phyloP scores from a whole-genome alignment of 2,888 invertebrate genomes.

The Muscina levida region DNA sequence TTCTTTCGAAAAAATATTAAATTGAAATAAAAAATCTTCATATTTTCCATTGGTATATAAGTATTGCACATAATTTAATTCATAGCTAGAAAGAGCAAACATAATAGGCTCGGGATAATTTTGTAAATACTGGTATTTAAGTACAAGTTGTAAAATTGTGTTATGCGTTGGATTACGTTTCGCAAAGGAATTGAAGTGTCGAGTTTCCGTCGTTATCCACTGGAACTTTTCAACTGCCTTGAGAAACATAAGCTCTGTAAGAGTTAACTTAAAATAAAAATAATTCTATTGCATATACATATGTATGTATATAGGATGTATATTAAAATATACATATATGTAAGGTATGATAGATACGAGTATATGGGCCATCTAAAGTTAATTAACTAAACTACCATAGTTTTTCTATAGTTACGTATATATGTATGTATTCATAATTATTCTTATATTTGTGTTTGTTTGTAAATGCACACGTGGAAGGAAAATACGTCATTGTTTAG shows the following conservation, averaged over 20 bases:
- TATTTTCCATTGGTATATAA: conserved; percentile 43
- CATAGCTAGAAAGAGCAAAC: conserved; percentile 37
- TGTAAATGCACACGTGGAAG: conserved; percentile 58
- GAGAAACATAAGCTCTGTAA: conserved; percentile 74
- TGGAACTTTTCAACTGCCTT: conserved; percentile 69
- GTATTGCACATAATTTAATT: conserved; percentile 57
- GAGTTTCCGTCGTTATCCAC: background rate
- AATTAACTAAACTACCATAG: too few relatives aligned
- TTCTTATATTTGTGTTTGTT: conserved; percentile 4
- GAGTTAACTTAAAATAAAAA: conserved; percentile 3
- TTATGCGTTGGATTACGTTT: conserved; percentile 72
- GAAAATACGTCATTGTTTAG: background rate
- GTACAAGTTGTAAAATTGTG: conserved; percentile 11
- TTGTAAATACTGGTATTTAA: conserved; percentile 44
- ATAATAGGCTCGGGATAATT: too few relatives aligned
- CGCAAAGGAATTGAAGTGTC: conserved; percentile 70
- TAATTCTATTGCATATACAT: conserved; percentile 13
- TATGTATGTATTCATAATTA: conserved; percentile 3
- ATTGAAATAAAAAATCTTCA: background rate
- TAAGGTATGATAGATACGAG: too few relatives aligned
- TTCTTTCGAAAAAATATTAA: background rate
- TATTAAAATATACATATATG: conserved; percentile 41
- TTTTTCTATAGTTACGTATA: too few relatives aligned
- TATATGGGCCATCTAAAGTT: too few relatives aligned
- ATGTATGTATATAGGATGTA: too few relatives aligned